Percentiles rank a stretch among this genome's conserved stretches.
These are phyloP conservation scores for Gnathonemus longibarbis DNA, from an alignment of 2,113 vertebrate genomes.

Conservation along the genomic window DNA sequence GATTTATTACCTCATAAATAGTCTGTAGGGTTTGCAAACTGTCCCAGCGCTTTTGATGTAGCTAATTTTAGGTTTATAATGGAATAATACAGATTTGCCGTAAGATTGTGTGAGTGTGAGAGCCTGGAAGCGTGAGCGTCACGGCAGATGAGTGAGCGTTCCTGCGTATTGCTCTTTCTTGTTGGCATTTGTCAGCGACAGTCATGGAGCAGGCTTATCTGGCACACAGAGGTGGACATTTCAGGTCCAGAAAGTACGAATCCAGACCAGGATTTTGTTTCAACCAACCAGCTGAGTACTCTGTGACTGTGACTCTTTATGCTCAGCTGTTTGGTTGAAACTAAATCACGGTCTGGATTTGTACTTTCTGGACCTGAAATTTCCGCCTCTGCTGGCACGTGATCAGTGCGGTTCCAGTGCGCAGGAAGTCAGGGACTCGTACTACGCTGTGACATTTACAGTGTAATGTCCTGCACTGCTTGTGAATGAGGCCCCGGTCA, in stretches of 20 bases:
- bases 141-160: background rate
- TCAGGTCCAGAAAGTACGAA: no score
- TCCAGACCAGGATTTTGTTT: no score
- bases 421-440: background rate
- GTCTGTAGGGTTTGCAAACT: background rate
- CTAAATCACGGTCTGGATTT: background rate
- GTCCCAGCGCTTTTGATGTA: background rate
- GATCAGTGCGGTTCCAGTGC: background rate
- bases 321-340: background rate
- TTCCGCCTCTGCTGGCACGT: no score
- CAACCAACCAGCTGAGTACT: background rate
- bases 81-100: background rate
- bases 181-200: background rate
- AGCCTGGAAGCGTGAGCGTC: background rate
- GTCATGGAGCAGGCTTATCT: background rate
- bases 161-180: background rate
- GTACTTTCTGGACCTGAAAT: background rate
- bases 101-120: background rate
- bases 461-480: background rate
- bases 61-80: background rate
- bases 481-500: background rate
- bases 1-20: background rate
- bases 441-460: background rate
- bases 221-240: no score
- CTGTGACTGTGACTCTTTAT: background rate